Percentiles rank a stretch among this genome's conserved stretches.
Evolutionary conservation across 2,797 vertebrate genomes (phyloP).

Genomic region (Uromys caudimaculatus): DNA sequence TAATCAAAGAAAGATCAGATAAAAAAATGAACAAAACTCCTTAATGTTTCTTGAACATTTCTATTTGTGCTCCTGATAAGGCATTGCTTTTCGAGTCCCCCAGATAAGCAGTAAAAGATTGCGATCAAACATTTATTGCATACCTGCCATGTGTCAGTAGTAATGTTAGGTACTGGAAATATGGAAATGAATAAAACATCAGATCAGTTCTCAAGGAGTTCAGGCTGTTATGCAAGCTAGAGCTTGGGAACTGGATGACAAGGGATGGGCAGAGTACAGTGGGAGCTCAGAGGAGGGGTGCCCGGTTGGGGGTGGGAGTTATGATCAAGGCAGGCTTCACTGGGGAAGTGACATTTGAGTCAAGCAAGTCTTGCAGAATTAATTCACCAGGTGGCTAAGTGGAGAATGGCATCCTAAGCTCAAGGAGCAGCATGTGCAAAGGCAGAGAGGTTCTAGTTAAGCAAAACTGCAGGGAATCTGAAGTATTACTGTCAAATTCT

Average conservation of each 20-base stretch:
- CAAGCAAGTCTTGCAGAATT: constrained; percentile 44
- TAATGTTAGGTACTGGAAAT: constrained; percentile 58
- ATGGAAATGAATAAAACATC: constrained; percentile 66
- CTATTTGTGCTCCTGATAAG: constrained; percentile 58
- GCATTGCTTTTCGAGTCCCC: not conserved
- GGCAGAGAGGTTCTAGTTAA: constrained; percentile 48
- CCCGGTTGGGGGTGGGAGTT: not conserved
- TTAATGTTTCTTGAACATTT: constrained; percentile 49
- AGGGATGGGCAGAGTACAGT: not conserved
- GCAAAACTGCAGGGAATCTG: constrained; percentile 32
- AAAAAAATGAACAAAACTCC: constrained; percentile 45
- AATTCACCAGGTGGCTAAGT: constrained; percentile 59
- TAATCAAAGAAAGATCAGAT: constrained; percentile 39
- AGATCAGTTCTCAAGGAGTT: constrained; percentile 35
- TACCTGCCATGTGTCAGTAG: constrained; percentile 36
- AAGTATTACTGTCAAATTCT: constrained; percentile 62
- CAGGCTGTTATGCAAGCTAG: constrained; percentile 39
- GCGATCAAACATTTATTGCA: constrained; percentile 61
- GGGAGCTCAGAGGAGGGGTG: not conserved
- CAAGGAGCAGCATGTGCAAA: constrained; percentile 49
- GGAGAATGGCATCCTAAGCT: constrained; percentile 30
- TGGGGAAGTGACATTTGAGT: constrained; percentile 49
- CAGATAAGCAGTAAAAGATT: constrained; percentile 37
- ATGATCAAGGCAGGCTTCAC: constrained; percentile 48
- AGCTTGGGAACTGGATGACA: constrained; percentile 48